Evolutionary conservation across 2,888 invertebrate genomes (phyloP), one percentile per base, ranked within the genome.

Genomic region (Timema cristinae): DNA sequence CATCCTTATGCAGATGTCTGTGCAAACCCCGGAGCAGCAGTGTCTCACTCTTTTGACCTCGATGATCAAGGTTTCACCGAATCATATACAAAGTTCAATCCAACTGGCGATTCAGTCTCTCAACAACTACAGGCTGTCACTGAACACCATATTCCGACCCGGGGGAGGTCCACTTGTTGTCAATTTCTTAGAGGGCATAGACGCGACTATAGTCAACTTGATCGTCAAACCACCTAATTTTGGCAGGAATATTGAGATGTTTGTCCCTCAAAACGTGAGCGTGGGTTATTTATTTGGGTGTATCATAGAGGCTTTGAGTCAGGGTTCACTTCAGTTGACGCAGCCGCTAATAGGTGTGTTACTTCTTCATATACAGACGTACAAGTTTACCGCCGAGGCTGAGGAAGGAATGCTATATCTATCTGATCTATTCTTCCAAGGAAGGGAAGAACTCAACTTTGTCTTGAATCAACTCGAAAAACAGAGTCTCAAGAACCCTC

Each of bases 101-200:
- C 63, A 63, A 32, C 63, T 63, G 63, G 32, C 47, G 63, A 8
- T 63, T 10, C 63, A 63, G 9, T 32, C 63, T 7, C 63, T 63
- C 47, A 9, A 63, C 47, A 11, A 63, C 13, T 2, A n/a, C 6
- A 63, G 48, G 63, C 32, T 63, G 9, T 11, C 8, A 7, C 47
- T 63, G 10, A 63, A 63, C 32, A 32, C 32, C 15, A 48, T 63
- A 13, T 63, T 63, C 63, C 32, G 63, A 13, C 63, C 63, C 6
- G 48, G 48, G 5, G 56, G 56, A 13, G 52, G 52, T 10, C 63
- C 63, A 11, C 63, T 63, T 13, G 32, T 63, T 13, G 48, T 63
- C 7, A 48, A 63, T 48, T 63, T 63, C 63, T 48, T 63, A 2
- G 32, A 9, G 5, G 63, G 63, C 6, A 63, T 63, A 63, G 63